phyloP scores from a whole-genome alignment of 1,140 invertebrate genomes.

The Aethina tumida region DNA sequence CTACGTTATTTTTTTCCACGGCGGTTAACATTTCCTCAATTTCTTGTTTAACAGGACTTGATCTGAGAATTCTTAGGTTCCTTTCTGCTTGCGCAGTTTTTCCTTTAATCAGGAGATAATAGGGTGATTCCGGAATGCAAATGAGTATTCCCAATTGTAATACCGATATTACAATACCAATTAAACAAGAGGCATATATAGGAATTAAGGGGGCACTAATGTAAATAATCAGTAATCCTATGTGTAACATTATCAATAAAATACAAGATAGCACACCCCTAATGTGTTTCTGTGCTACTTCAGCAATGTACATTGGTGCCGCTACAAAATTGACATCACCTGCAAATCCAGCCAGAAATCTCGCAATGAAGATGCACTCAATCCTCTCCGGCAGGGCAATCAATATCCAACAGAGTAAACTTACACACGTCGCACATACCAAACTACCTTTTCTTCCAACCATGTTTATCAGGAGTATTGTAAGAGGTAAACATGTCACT shows the following conservation, averaged over 20 bases:
- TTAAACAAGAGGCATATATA: conserved; percentile 15
- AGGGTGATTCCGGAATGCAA: conserved; percentile 22
- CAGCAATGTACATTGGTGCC: conserved; percentile 28
- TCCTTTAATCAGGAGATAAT: conserved; percentile 19
- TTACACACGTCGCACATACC: conserved; percentile 44
- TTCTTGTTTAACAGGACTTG: conserved; percentile 35
- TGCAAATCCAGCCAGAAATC: conserved; percentile 24
- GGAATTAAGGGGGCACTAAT: conserved; percentile 19
- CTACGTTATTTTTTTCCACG: conserved; percentile 16
- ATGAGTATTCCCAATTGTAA: conserved; percentile 11
- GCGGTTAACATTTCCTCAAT: conserved; percentile 31
- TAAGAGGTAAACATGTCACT: conserved; percentile 46
- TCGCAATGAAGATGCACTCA: conserved; percentile 40
- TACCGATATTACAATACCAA: conserved; percentile 16
- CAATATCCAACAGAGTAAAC: conserved; percentile 49
- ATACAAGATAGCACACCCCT: conserved; percentile 21
- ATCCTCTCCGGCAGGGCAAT: conserved; percentile 39
- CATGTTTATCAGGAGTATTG: conserved; percentile 43
- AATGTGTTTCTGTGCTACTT: conserved; percentile 27
- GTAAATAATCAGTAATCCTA: conserved; percentile 23
- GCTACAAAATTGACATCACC: conserved; percentile 26
- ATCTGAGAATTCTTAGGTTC: conserved; percentile 41
- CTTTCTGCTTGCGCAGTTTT: conserved; percentile 37
- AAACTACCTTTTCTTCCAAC: conserved; percentile 53
- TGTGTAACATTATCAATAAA: conserved; percentile 22